phyloP scores from a whole-genome alignment of 2,113 vertebrate species.

The Porphyrio hochstetteri region DNA sequence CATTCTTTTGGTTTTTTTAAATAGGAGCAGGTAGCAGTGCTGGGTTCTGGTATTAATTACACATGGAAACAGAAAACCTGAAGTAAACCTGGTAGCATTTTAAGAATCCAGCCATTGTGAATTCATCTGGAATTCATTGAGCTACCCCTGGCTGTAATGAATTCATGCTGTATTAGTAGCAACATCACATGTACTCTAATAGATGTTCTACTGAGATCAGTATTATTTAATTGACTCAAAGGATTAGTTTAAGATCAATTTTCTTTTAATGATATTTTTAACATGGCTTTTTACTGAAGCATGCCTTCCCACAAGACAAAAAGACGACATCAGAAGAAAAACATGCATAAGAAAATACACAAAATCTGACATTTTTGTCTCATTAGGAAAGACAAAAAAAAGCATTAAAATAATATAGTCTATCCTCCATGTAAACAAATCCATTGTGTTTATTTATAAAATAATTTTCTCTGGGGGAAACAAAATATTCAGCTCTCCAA shows the following conservation, averaged over 20 bases:
- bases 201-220: constrained; percentile 51
- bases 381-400: neutral
- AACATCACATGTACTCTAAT: constrained; percentile 54
- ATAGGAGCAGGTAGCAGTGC: constrained; percentile 27
- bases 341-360: neutral
- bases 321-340: constrained; percentile 9
- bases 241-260: constrained; percentile 55
- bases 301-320: neutral
- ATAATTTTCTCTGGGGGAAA: neutral
- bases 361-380: neutral
- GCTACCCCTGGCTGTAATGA: constrained; percentile 52
- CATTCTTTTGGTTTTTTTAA: neutral
- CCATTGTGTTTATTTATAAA: neutral
- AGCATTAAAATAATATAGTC: neutral
- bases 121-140: constrained; percentile 65
- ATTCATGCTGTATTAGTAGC: constrained; percentile 56
- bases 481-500: neutral
- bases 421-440: neutral
- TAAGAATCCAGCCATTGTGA: constrained; percentile 56
- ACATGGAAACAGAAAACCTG: constrained; percentile 49
- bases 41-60: constrained; percentile 52
- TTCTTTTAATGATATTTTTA: constrained; percentile 32
- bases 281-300: neutral
- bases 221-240: constrained; percentile 62
- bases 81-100: constrained; percentile 62